Evolutionary conservation across 2,888 invertebrate species (phyloP).

Genomic region (Philereme transversata): DNA sequence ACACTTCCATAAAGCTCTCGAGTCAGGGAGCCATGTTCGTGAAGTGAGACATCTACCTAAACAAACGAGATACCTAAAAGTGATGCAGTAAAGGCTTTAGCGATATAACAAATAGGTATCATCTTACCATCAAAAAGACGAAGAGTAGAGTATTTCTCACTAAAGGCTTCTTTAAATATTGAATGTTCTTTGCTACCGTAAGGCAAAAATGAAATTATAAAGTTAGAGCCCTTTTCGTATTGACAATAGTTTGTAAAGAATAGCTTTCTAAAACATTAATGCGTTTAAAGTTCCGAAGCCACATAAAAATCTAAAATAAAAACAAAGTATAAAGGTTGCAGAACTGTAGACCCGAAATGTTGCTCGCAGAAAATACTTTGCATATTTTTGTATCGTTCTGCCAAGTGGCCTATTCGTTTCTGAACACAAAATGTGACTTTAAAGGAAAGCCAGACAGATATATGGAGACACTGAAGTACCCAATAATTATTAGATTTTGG

Average conservation of each 20-base stretch:
- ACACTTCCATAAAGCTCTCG: slow-evolving; percentile 81
- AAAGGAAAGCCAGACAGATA: no score
- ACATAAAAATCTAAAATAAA: slow-evolving; percentile 32
- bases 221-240: neutral
- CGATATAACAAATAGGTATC: slow-evolving; percentile 19
- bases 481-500: no score
- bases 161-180: neutral
- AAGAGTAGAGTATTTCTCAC: neutral
- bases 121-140: slow-evolving; percentile 16
- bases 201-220: neutral
- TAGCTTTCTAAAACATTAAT: slow-evolving; percentile 39
- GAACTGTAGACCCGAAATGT: slow-evolving; percentile 29
- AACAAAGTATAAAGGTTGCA: slow-evolving; percentile 44
- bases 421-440: no score
- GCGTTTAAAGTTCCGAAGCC: slow-evolving; percentile 39
- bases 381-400: slow-evolving; percentile 32
- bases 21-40: slow-evolving; percentile 57
- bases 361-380: slow-evolving; percentile 34
- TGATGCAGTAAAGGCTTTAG: slow-evolving; percentile 31
- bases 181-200: neutral
- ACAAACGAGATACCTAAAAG: slow-evolving; percentile 46
- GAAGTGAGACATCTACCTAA: slow-evolving; percentile 57
- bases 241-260: neutral
- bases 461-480: no score
- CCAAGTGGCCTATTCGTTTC: slow-evolving; percentile 2